phyloP scores from a whole-genome alignment of 2,113 vertebrate species.

The Pycnonotus jocosus region DNA sequence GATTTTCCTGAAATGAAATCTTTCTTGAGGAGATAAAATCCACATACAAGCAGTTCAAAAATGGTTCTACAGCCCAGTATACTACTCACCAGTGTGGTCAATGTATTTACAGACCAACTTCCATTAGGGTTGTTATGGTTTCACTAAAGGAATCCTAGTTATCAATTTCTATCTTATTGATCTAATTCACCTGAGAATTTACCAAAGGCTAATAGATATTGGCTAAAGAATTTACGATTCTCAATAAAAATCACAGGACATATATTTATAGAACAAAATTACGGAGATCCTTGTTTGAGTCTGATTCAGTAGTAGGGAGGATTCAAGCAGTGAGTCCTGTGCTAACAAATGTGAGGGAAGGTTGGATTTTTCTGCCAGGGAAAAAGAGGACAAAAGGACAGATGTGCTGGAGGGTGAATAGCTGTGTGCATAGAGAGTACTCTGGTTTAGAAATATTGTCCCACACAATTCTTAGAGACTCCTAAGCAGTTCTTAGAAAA shows the following conservation, averaged over 20 bases:
- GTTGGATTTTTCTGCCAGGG: not conserved
- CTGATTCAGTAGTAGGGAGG: not conserved
- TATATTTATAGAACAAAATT: not conserved
- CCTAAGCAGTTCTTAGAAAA: not conserved
- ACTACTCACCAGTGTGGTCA: not conserved
- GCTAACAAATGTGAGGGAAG: not conserved
- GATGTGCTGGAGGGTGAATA: not conserved
- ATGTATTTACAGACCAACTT: not conserved
- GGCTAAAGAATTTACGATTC: not conserved
- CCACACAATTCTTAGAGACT: not conserved
- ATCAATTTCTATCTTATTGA: not conserved
- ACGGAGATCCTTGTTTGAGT: not conserved
- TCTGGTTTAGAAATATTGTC: not conserved
- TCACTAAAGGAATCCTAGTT: not conserved
- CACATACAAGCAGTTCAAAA: not conserved
- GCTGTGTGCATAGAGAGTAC: not conserved
- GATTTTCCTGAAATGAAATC: not conserved
- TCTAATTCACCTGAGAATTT: not conserved
- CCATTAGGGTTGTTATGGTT: not conserved
- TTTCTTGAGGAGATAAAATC: not conserved
- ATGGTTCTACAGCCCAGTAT: not conserved
- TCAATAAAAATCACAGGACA: not conserved
- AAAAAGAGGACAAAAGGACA: not conserved
- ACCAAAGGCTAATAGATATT: not conserved
- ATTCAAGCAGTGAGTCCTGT: not conserved